Base-by-base conservation (phyloP, 2,888 invertebrate genomes). In the Pteria penguin region DNA sequence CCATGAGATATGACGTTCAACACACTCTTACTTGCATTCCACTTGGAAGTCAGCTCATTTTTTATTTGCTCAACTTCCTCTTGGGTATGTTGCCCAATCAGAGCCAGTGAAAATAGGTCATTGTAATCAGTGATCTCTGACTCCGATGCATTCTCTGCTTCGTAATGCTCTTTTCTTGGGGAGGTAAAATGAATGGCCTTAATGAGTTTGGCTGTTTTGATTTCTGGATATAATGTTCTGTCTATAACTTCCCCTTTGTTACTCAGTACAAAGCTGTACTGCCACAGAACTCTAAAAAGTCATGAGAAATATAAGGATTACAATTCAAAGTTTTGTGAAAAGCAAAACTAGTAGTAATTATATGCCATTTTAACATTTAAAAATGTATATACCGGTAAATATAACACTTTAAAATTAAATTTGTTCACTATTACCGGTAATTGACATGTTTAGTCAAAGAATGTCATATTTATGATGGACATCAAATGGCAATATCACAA, bases 161-260 rank as follows among this genome's bases (percentile, higher is more conserved):
- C 55, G 69, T 83, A 83, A 18, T 57, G 54, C 52, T 61, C 68
- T n/a, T 79, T 45, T 18, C 76, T 67, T 22, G 80, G 75, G 61
- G 79, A 72, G 0, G 73, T 75, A 55, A 83, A 79, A 57, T 76
- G 74, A 8, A 84, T 58, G 3, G 55, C 36, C 4, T 55, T 31
- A 22, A 76, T 70, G 11, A 82, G 26, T 5, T 32, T 55, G 2
- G 61, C 18, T 11, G 26, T 36, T 11, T 55, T 36, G 1, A 84
- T 18, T 24, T 65, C 32, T 4, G 79, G 80, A 24, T 82, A 72
- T 18, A 68, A 24, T 1, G 77, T 54, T 4, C 81, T 79, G 74
- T 83, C 81, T 0, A 82, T 33, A 14, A 73, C 18, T 26, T 18
- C 45, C 18, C 79, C 75, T 54, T 72, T 70, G n/a, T 33, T 62